These are phyloP conservation scores for Eurois occulta DNA, from an alignment of 2,888 invertebrate species.

Conservation along the genomic window DNA sequence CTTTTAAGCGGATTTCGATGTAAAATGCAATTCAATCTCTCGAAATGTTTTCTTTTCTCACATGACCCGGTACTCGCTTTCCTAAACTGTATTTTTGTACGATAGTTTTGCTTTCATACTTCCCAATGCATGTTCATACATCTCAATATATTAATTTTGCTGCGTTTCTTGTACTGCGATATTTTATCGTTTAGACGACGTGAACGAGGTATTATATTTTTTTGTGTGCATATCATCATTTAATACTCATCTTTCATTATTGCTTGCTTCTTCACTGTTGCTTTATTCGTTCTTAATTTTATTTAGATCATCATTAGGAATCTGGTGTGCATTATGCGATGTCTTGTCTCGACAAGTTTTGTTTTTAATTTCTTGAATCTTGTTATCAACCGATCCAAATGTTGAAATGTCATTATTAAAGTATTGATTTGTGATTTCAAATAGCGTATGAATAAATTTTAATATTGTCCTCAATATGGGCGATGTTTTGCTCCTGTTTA, in stretches of 20 bases:
- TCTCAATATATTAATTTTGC: constrained; percentile 39
- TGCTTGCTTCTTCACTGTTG: constrained; percentile 56
- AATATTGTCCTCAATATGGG: not conserved
- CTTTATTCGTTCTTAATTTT: constrained; percentile 48
- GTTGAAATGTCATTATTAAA: not conserved
- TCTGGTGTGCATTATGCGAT: constrained; percentile 19
- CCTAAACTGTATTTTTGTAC: constrained; percentile 30
- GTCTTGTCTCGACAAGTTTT: constrained; percentile 6
- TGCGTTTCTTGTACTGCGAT: constrained; percentile 30
- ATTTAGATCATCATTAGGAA: constrained; percentile 10
- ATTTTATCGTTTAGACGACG: constrained; percentile 32
- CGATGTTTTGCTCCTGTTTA: constrained; percentile 24
- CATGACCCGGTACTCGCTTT: constrained; percentile 60
- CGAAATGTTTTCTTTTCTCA: constrained; percentile 32
- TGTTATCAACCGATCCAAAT: constrained; percentile 11
- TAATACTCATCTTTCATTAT: constrained; percentile 27
- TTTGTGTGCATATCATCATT: constrained; percentile 37
- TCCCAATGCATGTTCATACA: constrained; percentile 50
- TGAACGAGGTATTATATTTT: constrained; percentile 27
- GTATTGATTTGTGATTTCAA: constrained; percentile 20
- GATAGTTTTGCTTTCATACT: constrained; percentile 24
- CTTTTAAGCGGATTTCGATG: constrained; percentile 3
- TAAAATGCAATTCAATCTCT: constrained; percentile 54
- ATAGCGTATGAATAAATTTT: not conserved
- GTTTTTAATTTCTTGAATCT: constrained; percentile 13